Evolutionary conservation across 2,797 vertebrate genomes (phyloP).

Genomic region (Enteromius treurensis): DNA sequence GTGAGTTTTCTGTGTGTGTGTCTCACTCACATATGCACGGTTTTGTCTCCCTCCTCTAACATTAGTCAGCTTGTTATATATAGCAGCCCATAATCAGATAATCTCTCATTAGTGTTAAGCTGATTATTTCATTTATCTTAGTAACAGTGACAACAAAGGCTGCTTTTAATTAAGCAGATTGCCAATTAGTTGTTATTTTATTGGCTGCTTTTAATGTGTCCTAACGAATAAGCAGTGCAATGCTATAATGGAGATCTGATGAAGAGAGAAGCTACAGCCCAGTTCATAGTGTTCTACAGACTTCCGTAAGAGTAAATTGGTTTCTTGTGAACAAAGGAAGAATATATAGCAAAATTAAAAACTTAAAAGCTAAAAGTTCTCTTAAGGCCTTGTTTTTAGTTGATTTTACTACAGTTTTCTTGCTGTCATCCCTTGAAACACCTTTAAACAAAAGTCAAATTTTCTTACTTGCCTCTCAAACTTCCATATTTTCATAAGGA

Average conservation of each 20-base stretch:
- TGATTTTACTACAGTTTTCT: not conserved
- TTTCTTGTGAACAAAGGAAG: not conserved
- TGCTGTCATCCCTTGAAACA: not conserved
- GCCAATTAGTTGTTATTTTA: constrained; percentile 86
- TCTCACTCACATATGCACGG: constrained; percentile 24
- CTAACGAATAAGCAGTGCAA: constrained; percentile 73
- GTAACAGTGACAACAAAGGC: constrained; percentile 85
- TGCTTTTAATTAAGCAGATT: constrained; percentile 86
- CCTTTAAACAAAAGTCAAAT: not conserved
- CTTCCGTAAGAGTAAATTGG: not conserved
- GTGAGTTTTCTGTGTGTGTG: not conserved
- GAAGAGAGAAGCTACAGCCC: constrained; percentile 61
- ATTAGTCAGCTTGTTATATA: constrained; percentile 79
- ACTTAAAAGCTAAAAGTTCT: not conserved
- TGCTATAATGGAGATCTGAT: constrained; percentile 78
- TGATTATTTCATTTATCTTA: constrained; percentile 91
- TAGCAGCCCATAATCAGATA: constrained; percentile 83
- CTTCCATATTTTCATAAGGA: not conserved
- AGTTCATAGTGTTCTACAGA: constrained; percentile 10
- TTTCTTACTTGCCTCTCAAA: not conserved
- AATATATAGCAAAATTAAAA: not conserved
- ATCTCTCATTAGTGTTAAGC: constrained; percentile 86
- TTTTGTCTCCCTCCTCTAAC: constrained; percentile 34
- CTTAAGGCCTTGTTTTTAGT: not conserved
- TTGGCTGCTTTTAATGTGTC: constrained; percentile 81